phyloP scores from a whole-genome alignment of 2,888 invertebrate genomes.

The Pemphredon lugubris region DNA sequence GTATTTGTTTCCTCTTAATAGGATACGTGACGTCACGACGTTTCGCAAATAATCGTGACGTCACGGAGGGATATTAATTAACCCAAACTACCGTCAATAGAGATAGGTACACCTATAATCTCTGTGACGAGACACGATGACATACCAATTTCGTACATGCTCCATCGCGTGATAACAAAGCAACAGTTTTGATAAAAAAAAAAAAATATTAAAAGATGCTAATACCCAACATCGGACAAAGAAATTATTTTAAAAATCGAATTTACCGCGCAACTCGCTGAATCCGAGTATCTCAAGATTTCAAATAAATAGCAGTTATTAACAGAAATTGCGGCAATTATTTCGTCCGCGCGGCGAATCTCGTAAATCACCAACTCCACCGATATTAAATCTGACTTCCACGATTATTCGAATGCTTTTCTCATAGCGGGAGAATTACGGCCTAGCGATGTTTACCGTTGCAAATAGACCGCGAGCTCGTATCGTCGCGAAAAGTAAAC shows the following conservation, averaged over 20 bases:
- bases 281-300: constrained; percentile 5
- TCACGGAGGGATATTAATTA: constrained; percentile 20
- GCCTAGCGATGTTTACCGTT: no score
- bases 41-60: constrained; percentile 29
- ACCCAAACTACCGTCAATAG: neutral
- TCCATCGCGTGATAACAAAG: no score
- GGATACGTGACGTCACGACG: constrained; percentile 10
- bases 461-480: neutral
- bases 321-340: constrained; percentile 41
- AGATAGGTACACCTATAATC: neutral
- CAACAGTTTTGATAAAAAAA: no score
- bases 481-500: neutral
- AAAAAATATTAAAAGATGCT: no score
- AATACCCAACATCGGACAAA: no score
- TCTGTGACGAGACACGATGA: no score
- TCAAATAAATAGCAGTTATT: constrained; percentile 34
- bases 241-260: no score
- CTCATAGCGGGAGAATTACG: constrained; percentile 10
- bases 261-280: no score
- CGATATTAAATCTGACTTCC: constrained; percentile 2
- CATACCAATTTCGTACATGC: no score
- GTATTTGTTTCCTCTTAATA: constrained; percentile 10
- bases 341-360: constrained; percentile 21
- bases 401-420: constrained; percentile 6
- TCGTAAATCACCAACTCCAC: constrained; percentile 6